phyloP scores from a whole-genome alignment of 2,113 vertebrate genomes.

The Proteles cristata region DNA sequence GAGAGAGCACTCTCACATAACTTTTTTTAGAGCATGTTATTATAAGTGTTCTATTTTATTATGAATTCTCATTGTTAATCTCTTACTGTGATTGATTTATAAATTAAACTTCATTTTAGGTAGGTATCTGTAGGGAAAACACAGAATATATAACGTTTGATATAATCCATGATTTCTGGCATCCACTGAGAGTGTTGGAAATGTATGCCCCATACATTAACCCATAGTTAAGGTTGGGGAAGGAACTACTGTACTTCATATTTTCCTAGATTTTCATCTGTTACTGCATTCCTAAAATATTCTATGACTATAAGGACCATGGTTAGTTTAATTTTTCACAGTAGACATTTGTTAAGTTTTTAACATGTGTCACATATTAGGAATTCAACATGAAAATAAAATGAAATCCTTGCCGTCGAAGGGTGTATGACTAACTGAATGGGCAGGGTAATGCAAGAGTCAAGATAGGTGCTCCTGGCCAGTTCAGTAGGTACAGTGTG shows the following conservation, averaged over 20 bases:
- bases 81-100: too few species aligned
- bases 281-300: background rate
- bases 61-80: background rate
- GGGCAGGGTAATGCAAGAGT: background rate
- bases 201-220: background rate
- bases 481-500: background rate
- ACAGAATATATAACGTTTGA: background rate
- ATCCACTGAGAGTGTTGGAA: background rate
- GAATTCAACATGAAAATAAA: background rate
- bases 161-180: background rate
- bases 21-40: background rate
- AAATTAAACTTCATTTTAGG: background rate
- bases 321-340: constrained; percentile 26
- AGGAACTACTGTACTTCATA: background rate
- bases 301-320: background rate
- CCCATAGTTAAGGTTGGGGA: background rate
- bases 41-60: background rate
- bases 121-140: background rate
- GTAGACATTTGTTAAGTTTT: background rate
- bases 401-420: background rate
- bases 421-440: background rate
- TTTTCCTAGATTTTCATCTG: constrained; percentile 3
- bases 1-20: background rate
- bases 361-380: background rate
- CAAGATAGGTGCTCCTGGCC: background rate